These are phyloP conservation scores for Orthosia gothica DNA, from an alignment of 2,888 invertebrate species.

Conservation along the genomic window DNA sequence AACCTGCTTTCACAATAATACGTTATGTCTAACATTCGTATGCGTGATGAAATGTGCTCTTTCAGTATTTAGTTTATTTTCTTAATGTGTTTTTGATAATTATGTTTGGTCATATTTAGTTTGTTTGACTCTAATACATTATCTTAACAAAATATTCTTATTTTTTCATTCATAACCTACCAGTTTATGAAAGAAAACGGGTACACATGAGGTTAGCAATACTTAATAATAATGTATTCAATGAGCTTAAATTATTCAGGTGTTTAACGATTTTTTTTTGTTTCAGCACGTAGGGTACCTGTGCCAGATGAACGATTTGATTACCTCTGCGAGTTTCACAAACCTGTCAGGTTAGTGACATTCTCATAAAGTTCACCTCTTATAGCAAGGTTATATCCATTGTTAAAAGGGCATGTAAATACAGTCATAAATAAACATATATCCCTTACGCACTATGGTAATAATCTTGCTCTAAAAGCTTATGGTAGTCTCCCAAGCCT, in stretches of 20 bases:
- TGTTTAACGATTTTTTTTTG: slow-evolving; percentile 68
- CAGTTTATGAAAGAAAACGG: not conserved
- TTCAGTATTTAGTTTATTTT: slow-evolving; percentile 1
- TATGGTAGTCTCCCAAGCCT: too few relatives aligned
- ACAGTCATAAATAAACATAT: too few relatives aligned
- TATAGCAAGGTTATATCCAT: too few relatives aligned
- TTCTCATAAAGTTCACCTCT: not conserved
- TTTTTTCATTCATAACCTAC: slow-evolving; percentile 23
- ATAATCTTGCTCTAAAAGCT: too few relatives aligned
- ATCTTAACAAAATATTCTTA: not conserved
- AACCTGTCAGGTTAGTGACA: slow-evolving; percentile 96
- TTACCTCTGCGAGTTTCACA: slow-evolving; percentile 98
- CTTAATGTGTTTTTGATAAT: not conserved
- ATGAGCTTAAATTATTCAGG: slow-evolving; percentile 20
- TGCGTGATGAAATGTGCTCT: not conserved
- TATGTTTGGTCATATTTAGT: slow-evolving; percentile 8
- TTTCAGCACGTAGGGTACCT: slow-evolving; percentile 97
- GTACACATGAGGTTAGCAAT: slow-evolving; percentile 39
- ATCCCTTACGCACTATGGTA: too few relatives aligned
- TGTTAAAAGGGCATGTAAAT: too few relatives aligned
- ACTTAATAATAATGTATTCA: not conserved
- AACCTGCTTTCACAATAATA: not conserved
- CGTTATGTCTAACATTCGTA: slow-evolving; percentile 12
- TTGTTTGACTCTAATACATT: slow-evolving; percentile 31
- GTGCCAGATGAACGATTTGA: slow-evolving; percentile 99